Conservation (phyloP, 2,113 vertebrate genomes). For the Felis catus region DNA sequence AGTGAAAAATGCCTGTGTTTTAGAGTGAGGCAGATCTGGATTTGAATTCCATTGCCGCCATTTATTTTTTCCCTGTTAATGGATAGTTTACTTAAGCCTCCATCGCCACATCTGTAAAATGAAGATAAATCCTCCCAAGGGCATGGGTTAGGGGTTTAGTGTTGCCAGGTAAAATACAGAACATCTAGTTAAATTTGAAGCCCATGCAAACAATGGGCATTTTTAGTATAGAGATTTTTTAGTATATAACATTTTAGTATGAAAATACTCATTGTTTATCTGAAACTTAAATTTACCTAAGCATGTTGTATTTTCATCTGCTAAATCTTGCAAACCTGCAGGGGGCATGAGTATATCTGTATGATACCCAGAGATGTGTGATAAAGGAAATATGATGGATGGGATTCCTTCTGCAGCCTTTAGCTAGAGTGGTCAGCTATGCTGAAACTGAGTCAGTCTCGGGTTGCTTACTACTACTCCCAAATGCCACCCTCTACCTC, state of each 20-base stretch:
- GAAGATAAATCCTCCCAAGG: neutral
- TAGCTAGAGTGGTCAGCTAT: neutral
- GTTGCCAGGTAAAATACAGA: neutral
- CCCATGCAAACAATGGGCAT: neutral
- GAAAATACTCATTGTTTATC: neutral
- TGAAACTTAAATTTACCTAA: neutral
- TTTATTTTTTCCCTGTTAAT: neutral
- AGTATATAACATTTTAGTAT: neutral
- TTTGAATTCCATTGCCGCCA: neutral
- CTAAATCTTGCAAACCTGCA: neutral
- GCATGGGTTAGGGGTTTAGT: neutral
- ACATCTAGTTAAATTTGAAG: neutral
- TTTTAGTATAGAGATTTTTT: neutral
- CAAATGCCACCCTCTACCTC: neutral
- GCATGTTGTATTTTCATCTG: neutral
- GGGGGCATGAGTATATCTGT: neutral
- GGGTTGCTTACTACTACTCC: neutral
- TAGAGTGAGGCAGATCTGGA: neutral
- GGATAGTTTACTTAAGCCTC: neutral
- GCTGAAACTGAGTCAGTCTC: neutral
- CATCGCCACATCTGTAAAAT: neutral
- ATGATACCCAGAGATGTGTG: neutral
- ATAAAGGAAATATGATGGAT: neutral
- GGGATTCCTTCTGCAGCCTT: neutral
- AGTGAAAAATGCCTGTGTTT: slow-evolving; percentile 1